phyloP scores from a whole-genome alignment of 2,888 invertebrate genomes.

The Anorthoa munda region DNA sequence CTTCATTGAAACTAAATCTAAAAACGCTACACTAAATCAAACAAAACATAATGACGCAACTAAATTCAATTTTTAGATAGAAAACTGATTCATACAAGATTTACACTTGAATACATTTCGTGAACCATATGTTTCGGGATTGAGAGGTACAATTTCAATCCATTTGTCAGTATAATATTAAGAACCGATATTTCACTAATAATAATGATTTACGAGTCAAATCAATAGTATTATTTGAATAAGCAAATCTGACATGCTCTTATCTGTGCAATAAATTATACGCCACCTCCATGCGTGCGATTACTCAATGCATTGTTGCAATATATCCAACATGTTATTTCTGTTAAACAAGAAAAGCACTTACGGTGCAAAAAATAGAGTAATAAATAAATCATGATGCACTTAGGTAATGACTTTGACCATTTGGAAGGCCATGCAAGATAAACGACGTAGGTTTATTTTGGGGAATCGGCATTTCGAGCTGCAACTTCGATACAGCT shows the following conservation, averaged over 20 bases:
- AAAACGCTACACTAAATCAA: slow-evolving; percentile 30
- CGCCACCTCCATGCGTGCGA: slow-evolving; percentile 30
- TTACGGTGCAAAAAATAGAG: slow-evolving; percentile 43
- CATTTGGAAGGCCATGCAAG: slow-evolving; percentile 23
- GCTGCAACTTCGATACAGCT: slow-evolving; percentile 14
- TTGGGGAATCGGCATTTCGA: slow-evolving; percentile 1
- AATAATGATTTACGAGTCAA: slow-evolving; percentile 47
- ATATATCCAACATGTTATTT: slow-evolving; percentile 45
- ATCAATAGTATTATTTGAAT: slow-evolving; percentile 51
- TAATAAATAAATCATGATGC: slow-evolving; percentile 41
- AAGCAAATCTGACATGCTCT: slow-evolving; percentile 61
- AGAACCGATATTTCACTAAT: slow-evolving; percentile 48
- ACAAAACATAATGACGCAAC: slow-evolving; percentile 1
- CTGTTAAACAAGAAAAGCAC: slow-evolving; percentile 42
- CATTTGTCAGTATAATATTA: slow-evolving; percentile 44
- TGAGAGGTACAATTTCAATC: slow-evolving; percentile 26
- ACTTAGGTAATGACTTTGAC: slow-evolving; percentile 45
- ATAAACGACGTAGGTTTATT: slow-evolving; percentile 24
- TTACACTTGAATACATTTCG: slow-evolving; percentile 18
- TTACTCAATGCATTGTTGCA: slow-evolving; percentile 61
- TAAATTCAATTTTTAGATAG: background rate
- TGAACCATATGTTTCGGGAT: slow-evolving; percentile 18
- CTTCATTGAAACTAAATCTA: slow-evolving; percentile 26
- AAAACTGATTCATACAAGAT: slow-evolving; percentile 27
- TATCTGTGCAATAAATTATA: slow-evolving; percentile 58